phyloP scores from a whole-genome alignment of 2,113 vertebrate genomes.

The Platichthys stellatus region DNA sequence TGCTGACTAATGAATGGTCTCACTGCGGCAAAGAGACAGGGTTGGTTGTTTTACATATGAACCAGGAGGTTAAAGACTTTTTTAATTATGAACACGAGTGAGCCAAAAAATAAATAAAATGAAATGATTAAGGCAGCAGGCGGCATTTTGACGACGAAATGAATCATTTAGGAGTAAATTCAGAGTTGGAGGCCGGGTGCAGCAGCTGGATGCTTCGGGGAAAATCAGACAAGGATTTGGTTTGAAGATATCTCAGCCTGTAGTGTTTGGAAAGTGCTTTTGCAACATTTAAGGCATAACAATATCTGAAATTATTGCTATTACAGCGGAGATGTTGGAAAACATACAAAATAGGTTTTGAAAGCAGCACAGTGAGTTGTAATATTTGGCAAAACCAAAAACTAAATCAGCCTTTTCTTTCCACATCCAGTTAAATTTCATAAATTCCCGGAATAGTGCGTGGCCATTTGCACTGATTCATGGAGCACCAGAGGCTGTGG shows the following conservation, averaged over 20 bases:
- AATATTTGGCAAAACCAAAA: too few relatives aligned
- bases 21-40: too few relatives aligned
- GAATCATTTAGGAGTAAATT: too few relatives aligned
- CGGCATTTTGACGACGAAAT: too few relatives aligned
- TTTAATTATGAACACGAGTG: background rate
- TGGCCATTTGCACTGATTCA: conserved; percentile 20
- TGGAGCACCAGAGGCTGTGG: conserved; percentile 4
- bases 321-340: background rate
- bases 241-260: background rate
- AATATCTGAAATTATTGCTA: background rate
- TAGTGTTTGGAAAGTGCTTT: background rate
- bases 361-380: background rate
- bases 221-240: too few relatives aligned
- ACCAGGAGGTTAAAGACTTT: background rate
- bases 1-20: too few relatives aligned
- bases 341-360: background rate
- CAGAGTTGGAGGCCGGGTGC: too few relatives aligned
- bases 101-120: background rate
- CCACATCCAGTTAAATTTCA: background rate
- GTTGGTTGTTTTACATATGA: too few relatives aligned
- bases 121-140: background rate
- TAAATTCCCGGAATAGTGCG: background rate
- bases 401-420: background rate
- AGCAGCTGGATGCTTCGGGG: too few relatives aligned
- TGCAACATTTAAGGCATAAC: background rate